These are phyloP conservation scores for Lithobates sylvaticus DNA, from an alignment of 2,797 vertebrate genomes.

Conservation along the genomic window DNA sequence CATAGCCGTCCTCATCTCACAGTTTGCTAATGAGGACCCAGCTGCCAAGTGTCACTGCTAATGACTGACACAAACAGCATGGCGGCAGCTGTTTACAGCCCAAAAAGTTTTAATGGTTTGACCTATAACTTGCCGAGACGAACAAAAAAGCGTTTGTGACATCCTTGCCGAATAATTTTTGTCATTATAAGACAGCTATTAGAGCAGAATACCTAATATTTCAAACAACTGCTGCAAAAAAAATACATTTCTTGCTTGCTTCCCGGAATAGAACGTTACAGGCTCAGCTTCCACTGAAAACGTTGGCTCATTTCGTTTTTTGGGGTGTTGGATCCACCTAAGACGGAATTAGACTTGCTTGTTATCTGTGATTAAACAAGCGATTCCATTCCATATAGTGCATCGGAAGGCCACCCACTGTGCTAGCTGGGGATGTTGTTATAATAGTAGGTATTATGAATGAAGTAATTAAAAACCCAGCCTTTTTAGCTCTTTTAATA, in stretches of 20 bases:
- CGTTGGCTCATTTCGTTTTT: neutral
- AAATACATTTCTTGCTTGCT: slow-evolving; percentile 7
- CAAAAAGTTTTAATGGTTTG: slow-evolving; percentile 62
- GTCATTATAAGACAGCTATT: slow-evolving; percentile 48
- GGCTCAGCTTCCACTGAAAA: neutral
- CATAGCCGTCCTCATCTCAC: slow-evolving; percentile 38
- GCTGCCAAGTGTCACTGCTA: slow-evolving; percentile 63
- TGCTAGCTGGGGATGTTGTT: slow-evolving; percentile 7
- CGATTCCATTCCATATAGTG: neutral
- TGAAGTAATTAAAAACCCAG: slow-evolving; percentile 21
- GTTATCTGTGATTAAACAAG: neutral
- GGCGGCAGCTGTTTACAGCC: slow-evolving; percentile 58
- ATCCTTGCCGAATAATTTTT: slow-evolving; percentile 30
- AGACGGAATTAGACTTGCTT: neutral
- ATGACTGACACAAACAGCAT: slow-evolving; percentile 59
- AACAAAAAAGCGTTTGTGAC: slow-evolving; percentile 53
- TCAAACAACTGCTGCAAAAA: slow-evolving; percentile 19
- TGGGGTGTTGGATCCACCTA: neutral
- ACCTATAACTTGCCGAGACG: slow-evolving; percentile 58
- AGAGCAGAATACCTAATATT: slow-evolving; percentile 50
- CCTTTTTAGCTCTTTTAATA: slow-evolving; percentile 10
- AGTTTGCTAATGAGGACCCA: slow-evolving; percentile 57
- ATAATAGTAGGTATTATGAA: slow-evolving; percentile 21
- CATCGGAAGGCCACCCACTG: slow-evolving; percentile 43
- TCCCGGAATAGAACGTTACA: neutral